A percentile compares a stretch with the other conserved stretches of the same genome.
phyloP scores from a whole-genome alignment of 2,113 vertebrate species.

The Alaudala cheleensis region DNA sequence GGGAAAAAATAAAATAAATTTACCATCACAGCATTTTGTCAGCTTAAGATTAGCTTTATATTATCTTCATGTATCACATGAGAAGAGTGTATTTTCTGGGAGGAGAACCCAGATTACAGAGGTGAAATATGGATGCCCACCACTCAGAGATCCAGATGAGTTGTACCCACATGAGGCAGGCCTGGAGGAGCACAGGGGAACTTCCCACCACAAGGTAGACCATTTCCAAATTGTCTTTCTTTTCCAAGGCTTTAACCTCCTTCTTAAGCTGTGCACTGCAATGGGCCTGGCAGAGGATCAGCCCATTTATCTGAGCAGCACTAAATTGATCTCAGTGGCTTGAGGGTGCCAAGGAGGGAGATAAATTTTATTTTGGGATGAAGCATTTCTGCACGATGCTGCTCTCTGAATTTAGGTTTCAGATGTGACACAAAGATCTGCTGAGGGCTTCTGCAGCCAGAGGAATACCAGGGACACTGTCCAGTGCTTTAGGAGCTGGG shows the following conservation, averaged over 20 bases:
- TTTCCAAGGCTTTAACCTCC: background rate
- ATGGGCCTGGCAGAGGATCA: background rate
- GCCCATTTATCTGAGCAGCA: background rate
- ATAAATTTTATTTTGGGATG: background rate
- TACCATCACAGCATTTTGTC: background rate
- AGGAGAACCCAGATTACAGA: background rate
- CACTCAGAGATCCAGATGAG: background rate
- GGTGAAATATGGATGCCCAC: background rate
- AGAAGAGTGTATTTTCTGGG: background rate
- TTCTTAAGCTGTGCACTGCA: background rate
- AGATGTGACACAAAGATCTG: background rate
- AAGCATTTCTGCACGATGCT: background rate
- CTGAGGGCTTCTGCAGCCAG: background rate
- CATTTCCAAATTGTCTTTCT: background rate
- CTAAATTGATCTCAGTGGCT: background rate
- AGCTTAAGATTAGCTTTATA: background rate
- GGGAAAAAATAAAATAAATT: background rate
- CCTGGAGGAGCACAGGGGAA: background rate
- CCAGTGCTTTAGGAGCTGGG: background rate
- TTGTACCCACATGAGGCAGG: rapidly evolving
- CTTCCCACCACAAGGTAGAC: background rate
- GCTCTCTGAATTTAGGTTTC: background rate
- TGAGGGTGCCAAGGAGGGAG: background rate
- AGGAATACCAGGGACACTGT: background rate
- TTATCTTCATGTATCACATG: background rate